Percentiles rank a stretch among this genome's conserved stretches.
Conservation (phyloP, 2,113 vertebrate species). For the Myanophis thanlyinensis region DNA sequence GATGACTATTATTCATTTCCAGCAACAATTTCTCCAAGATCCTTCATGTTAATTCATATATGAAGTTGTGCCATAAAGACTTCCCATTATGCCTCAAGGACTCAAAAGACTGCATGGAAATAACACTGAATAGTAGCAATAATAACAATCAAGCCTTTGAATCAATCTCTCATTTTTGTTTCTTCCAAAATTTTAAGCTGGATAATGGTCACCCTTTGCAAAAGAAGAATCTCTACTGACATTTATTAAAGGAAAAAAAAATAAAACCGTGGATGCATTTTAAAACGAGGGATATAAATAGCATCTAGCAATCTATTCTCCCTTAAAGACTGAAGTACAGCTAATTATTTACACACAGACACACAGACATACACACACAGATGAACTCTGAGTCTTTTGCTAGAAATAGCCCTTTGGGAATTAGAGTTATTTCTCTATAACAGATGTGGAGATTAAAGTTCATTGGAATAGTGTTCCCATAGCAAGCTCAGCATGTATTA, state of each 20-base stretch:
- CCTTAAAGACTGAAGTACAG: constrained; percentile 13
- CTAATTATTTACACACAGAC: background rate
- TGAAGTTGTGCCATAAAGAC: background rate
- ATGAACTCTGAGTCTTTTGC: constrained; percentile 47
- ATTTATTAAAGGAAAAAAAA: background rate
- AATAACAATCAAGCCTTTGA: background rate
- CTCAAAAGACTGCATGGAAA: background rate
- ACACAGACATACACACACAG: background rate
- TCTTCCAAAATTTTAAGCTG: constrained; percentile 30
- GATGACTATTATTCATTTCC: background rate
- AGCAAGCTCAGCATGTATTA: constrained; percentile 58
- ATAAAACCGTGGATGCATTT: fast-evolving
- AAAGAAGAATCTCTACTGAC: constrained; percentile 13
- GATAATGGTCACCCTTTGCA: constrained; percentile 35
- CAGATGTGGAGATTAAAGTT: constrained; percentile 80
- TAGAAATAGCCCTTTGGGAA: constrained; percentile 63
- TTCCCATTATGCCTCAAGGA: fast-evolving
- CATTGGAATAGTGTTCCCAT: constrained; percentile 67
- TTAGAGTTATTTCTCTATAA: constrained; percentile 69
- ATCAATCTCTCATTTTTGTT: background rate
- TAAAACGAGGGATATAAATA: constrained; percentile 26
- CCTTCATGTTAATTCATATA: background rate
- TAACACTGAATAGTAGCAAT: background rate
- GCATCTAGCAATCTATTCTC: constrained; percentile 2
- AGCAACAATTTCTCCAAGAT: background rate